phyloP scores from a whole-genome alignment of 2,888 invertebrate species.

The Cyclophora punctaria region DNA sequence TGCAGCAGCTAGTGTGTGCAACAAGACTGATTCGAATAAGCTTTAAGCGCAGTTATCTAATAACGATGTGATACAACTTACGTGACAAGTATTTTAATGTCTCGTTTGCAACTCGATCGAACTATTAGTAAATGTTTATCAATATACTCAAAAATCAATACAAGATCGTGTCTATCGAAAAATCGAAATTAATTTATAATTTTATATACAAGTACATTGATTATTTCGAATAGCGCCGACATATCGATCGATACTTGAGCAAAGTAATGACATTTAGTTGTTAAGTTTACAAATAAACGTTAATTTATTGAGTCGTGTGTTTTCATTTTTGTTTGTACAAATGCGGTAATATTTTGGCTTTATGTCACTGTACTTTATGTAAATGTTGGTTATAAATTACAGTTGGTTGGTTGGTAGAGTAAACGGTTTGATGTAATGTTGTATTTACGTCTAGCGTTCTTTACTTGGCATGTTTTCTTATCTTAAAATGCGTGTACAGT shows the following conservation, averaged over 20 bases:
- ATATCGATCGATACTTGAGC: background rate
- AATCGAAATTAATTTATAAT: background rate
- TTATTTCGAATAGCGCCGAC: constrained; percentile 1
- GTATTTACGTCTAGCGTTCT: constrained; percentile 7
- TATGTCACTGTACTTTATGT: constrained; percentile 25
- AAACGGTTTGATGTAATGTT: no score
- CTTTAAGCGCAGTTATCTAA: background rate
- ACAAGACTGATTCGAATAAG: constrained; percentile 49
- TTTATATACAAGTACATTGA: background rate
- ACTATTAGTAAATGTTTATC: no score
- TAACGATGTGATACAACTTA: background rate
- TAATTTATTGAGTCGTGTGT: constrained; percentile 50
- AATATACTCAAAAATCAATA: no score
- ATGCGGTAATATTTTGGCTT: constrained; percentile 29
- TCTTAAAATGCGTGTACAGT: no score
- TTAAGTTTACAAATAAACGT: constrained; percentile 52
- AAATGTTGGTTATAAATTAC: constrained; percentile 28
- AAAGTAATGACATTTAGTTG: constrained; percentile 17
- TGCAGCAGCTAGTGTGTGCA: constrained; percentile 17
- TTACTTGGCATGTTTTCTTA: constrained; percentile 9
- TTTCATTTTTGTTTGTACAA: constrained; percentile 26
- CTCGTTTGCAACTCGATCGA: no score
- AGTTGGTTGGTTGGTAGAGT: background rate
- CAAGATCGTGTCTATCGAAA: background rate
- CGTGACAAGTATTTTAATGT: background rate